Percentiles rank a stretch among this genome's conserved stretches.
Evolutionary conservation across 2,113 vertebrate species (phyloP).

Genomic region (Cnemophilus loriae): DNA sequence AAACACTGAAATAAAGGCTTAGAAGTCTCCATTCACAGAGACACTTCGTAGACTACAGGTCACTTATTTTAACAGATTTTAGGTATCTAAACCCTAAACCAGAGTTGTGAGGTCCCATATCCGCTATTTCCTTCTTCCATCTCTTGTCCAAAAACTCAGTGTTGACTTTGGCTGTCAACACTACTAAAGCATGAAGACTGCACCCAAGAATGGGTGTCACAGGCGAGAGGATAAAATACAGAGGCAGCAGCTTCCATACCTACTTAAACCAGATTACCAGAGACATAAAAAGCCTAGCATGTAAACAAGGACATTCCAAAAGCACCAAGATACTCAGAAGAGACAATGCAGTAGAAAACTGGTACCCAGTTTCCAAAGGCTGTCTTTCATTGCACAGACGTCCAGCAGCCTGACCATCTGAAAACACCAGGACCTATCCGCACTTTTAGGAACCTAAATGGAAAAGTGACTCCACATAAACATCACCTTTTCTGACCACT

Average conservation of each 20-base stretch:
- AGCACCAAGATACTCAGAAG: not conserved
- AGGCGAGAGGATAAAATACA: not conserved
- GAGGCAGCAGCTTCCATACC: not conserved
- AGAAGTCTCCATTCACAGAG: not conserved
- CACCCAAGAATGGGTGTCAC: not conserved
- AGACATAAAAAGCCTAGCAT: not conserved
- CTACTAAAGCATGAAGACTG: not conserved
- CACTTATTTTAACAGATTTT: not conserved
- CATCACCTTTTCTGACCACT: not conserved
- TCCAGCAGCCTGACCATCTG: not conserved
- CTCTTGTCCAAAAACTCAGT: not conserved
- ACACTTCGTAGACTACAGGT: not conserved
- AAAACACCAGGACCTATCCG: not conserved
- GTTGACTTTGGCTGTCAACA: not conserved
- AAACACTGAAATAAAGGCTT: not conserved
- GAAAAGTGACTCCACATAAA: not conserved
- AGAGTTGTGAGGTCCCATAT: not conserved
- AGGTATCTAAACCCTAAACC: not conserved
- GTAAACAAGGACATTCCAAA: not conserved
- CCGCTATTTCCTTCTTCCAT: not conserved
- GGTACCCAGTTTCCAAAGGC: not conserved
- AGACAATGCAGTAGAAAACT: not conserved
- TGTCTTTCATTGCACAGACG: not conserved
- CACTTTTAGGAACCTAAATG: not conserved
- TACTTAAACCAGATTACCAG: not conserved